Evolutionary conservation across 2,888 invertebrate species (phyloP).

Genomic region (Apamea sordens): DNA sequence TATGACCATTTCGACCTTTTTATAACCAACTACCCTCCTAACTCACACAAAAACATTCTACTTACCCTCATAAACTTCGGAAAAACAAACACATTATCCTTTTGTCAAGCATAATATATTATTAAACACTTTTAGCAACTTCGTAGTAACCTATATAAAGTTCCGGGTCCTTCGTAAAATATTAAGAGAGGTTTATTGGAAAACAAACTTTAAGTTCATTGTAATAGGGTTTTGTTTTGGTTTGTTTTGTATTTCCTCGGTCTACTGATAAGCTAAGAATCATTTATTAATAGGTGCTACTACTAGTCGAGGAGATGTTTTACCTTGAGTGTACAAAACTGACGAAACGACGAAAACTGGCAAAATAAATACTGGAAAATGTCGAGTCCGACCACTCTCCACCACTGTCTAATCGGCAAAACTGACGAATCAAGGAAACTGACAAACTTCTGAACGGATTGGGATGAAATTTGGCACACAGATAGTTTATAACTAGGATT

Average conservation of each 20-base stretch:
- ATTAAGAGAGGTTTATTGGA: constrained; percentile 8
- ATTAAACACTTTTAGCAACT: constrained; percentile 48
- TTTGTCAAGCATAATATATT: constrained; percentile 40
- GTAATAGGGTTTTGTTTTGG: neutral
- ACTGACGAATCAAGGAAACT: too few relatives aligned
- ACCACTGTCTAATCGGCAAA: too few relatives aligned
- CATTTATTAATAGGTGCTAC: constrained; percentile 23
- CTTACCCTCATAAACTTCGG: constrained; percentile 3
- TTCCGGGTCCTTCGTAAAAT: constrained; percentile 37
- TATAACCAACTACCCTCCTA: neutral
- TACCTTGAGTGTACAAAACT: too few relatives aligned
- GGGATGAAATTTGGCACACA: too few relatives aligned
- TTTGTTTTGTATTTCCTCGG: constrained; percentile 3
- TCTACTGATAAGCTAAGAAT: neutral
- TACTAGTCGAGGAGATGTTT: neutral
- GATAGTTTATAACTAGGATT: too few relatives aligned
- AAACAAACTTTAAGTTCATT: neutral
- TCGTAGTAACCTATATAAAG: constrained; percentile 25
- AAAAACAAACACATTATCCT: constrained; percentile 46
- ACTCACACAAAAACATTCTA: constrained; percentile 1
- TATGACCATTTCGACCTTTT: neutral
- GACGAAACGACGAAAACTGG: too few relatives aligned
- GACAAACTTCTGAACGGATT: too few relatives aligned
- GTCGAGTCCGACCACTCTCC: too few relatives aligned
- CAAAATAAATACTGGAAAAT: too few relatives aligned